Evolutionary conservation across 2,888 invertebrate genomes (phyloP), one percentile per base, ranked within the genome.

Genomic region (Maniola hyperantus): DNA sequence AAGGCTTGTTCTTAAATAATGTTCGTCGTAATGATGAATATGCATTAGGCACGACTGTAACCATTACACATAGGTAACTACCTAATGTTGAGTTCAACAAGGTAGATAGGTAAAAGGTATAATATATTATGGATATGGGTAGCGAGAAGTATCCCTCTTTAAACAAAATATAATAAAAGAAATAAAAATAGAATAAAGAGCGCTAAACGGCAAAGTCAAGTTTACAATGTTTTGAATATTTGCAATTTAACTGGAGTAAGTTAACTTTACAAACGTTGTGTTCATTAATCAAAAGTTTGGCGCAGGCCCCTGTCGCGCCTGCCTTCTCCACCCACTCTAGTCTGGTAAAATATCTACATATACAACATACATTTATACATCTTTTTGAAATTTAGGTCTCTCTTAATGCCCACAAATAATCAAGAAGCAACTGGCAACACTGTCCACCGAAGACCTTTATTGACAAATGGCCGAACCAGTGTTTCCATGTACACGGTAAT

Each of bases 201-300:
- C 36, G 20, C 51, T 57, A 60, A 71, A 68, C 58, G 64, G 76
- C 71, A 83, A 83, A 81, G 74, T 74, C 72, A 76, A 76, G 82
- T 85, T 86, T 77, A 77, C 80, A 81, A 79, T 85, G 84, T 84
- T 83, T 83, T 86, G 84, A 84, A 86, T 87, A 87, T 88, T 87
- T 87, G 80, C 79, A 83, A 85, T 87, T 85, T 83, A 83, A 81
- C 81, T 78, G 78, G 85, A 87, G 82, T 82, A 87, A 87, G 85
- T 88, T 87, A 85, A 89, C 90, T 91, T 89, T 84, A 84, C 83
- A 85, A 88, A 88, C 87, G 88, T 87, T 84, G 82, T 83, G 82
- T 88, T 90, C 91, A 92, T 92, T 92, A 91, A 91, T 92, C 92
- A 92, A 91, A 92, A 92, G 89, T 92, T 92, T 90, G 87, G 89